These are phyloP conservation scores for Harpalus rufipes DNA, from an alignment of 2,888 invertebrate species.

Conservation along the genomic window DNA sequence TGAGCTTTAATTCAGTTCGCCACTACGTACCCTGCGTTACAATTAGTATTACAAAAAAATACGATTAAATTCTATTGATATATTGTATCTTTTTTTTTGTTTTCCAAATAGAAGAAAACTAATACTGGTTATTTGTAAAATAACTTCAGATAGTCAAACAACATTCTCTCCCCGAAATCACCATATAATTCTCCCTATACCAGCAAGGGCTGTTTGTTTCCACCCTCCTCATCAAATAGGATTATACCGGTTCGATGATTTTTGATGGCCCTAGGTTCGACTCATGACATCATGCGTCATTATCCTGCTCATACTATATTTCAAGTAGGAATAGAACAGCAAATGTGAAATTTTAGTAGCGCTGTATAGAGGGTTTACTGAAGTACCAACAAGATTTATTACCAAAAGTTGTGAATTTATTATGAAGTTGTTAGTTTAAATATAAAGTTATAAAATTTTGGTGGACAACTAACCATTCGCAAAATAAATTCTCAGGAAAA, in stretches of 20 bases:
- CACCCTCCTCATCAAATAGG: slow-evolving; percentile 66
- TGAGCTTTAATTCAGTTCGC: too few species aligned
- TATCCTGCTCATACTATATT: slow-evolving; percentile 33
- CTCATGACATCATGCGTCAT: slow-evolving; percentile 61
- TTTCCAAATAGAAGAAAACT: too few species aligned
- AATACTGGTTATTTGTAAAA: too few species aligned
- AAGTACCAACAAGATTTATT: slow-evolving; percentile 31
- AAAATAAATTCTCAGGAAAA: background rate
- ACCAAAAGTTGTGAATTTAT: slow-evolving; percentile 32
- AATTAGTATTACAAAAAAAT: too few species aligned
- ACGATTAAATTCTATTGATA: too few species aligned
- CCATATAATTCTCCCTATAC: background rate
- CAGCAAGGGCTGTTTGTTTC: background rate
- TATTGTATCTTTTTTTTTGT: too few species aligned
- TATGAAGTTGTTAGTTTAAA: background rate
- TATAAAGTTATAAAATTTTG: too few species aligned
- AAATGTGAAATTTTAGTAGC: slow-evolving; percentile 31
- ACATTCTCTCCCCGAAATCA: background rate
- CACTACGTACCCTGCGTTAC: too few species aligned
- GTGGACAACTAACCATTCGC: too few species aligned
- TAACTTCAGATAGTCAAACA: too few species aligned
- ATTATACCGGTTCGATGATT: slow-evolving; percentile 72
- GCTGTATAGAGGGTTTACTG: slow-evolving; percentile 14
- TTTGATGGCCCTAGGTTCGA: slow-evolving; percentile 71
- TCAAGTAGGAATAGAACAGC: slow-evolving; percentile 38